Evolutionary conservation across 92 coral and sea anemone genomes (phyloP).

Genomic region (Bergia puertoricense): DNA sequence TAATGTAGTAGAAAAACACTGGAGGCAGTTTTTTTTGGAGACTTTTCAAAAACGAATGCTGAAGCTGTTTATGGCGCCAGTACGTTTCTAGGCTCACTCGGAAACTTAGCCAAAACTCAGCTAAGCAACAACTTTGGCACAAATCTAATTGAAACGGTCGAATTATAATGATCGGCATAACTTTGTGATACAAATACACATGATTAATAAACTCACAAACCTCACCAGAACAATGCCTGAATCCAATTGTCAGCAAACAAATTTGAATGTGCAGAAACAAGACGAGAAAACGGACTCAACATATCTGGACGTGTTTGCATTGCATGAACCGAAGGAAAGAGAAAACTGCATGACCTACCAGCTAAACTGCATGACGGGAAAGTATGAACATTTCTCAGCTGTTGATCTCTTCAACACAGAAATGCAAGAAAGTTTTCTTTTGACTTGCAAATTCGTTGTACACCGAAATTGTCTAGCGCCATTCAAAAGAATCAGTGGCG

Average conservation of each 20-base stretch:
- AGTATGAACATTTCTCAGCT: slow-evolving; percentile 16
- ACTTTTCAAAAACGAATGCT: neutral
- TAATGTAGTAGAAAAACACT: neutral
- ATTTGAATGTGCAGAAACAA: slow-evolving; percentile 46
- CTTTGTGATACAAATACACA: neutral
- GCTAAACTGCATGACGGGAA: slow-evolving; percentile 30
- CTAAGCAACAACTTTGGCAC: slow-evolving; percentile 13
- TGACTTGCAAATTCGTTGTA: slow-evolving; percentile 62
- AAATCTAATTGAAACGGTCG: slow-evolving; percentile 43
- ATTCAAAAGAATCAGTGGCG: slow-evolving; percentile 78
- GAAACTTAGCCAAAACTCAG: neutral
- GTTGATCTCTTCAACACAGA: neutral
- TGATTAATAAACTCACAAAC: slow-evolving; percentile 35
- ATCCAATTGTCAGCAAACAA: slow-evolving; percentile 52
- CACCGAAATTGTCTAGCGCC: slow-evolving; percentile 74
- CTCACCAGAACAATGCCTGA: slow-evolving; percentile 48
- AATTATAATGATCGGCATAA: slow-evolving; percentile 29
- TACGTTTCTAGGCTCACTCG: slow-evolving; percentile 21
- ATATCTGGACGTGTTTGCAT: neutral
- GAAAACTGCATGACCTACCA: slow-evolving; percentile 16
- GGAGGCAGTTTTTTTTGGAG: neutral
- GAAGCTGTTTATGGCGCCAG: neutral
- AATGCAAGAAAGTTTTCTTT: slow-evolving; percentile 45
- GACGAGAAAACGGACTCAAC: neutral
- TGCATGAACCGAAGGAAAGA: neutral